phyloP scores from a whole-genome alignment of 30 jellyfish, hydroid and myxozoan species.

The Rhopilema esculentum region DNA sequence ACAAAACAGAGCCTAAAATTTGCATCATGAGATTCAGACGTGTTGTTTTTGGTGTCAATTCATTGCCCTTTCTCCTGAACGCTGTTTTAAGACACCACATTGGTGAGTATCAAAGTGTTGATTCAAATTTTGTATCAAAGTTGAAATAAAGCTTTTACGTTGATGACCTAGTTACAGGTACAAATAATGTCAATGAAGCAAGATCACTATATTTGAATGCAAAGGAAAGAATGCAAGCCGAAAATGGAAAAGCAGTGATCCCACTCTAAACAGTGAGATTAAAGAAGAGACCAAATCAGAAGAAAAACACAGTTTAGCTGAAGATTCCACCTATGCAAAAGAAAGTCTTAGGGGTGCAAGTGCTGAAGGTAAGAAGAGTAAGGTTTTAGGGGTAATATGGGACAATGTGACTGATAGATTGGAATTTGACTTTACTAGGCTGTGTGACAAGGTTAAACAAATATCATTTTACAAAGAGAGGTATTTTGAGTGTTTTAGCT shows the following conservation, averaged over 20 bases:
- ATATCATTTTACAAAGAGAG: too few species aligned
- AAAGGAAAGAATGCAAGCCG: conserved; percentile 9
- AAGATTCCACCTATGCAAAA: too few species aligned
- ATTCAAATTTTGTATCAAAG: conserved; percentile 24
- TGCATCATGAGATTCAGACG: background rate
- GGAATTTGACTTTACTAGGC: too few species aligned
- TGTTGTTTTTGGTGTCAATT: conserved; percentile 28
- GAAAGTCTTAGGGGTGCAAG: background rate
- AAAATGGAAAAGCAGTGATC: conserved; percentile 40
- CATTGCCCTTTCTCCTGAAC: conserved; percentile 46
- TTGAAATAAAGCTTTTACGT: conserved; percentile 16
- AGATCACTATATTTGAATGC: conserved; percentile 13
- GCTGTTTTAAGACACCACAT: conserved; percentile 53
- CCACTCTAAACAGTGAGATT: background rate
- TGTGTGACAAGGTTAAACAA: too few species aligned
- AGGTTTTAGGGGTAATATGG: background rate
- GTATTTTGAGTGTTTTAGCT: conserved; percentile 24
- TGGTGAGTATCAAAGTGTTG: conserved; percentile 1
- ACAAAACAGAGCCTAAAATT: conserved; percentile 1
- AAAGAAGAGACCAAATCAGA: too few species aligned
- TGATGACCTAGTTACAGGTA: conserved; percentile 23
- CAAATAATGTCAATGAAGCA: conserved; percentile 2
- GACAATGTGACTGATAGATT: too few species aligned
- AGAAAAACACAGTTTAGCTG: background rate
- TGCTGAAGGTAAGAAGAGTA: background rate